Evolutionary conservation across 1,140 invertebrate species (phyloP), one percentile per base, ranked within the genome.

Genomic region (Drosophila trapezifrons): DNA sequence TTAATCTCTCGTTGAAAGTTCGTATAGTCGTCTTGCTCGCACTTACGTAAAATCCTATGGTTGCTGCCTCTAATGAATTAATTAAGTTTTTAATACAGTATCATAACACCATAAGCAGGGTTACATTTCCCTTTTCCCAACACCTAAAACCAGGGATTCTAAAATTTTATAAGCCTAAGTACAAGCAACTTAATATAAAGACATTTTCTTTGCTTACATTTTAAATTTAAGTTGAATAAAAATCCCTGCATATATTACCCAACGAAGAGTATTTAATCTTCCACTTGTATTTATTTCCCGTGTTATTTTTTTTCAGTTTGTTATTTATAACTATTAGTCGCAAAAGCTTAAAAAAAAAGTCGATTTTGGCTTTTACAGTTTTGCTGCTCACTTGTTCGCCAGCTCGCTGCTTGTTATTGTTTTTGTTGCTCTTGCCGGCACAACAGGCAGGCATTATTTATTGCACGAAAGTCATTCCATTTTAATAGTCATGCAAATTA

Each of bases 401-500:
- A 47, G 37, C 51, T 46, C 10, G 45, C 6, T 27, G 35, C 35
- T 74, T 64, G 42, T 74, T 76, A 22, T 47, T 63, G 66, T 45
- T 84, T 57, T 69, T 65, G 76, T 57, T 69, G 46, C 40, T 67
- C 66, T 38, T 78, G 69, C 15, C 37, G 35, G 59, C 29, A 52
- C 60, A 38, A 38, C 55, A 13, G 55, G 56, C 40, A 59, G 60
- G 62, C 60, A 82, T 86, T 86, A 86, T 86, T 86, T 86, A 86
- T 86, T 86, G 84, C 83, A 83, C 79, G 83, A 86, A 86, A 86
- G 83, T 83, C 83, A 86, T 87, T 87, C 83, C 67, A 52, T 84
- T 83, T 89, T 89, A 89, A 89, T 89, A 89, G 84, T 89, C 84
- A 89, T 89, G 84, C 84, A 89, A 89, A 89, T 89, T 89, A 89